Conservation (phyloP, 2,888 invertebrate genomes). For the Melieria picta region DNA sequence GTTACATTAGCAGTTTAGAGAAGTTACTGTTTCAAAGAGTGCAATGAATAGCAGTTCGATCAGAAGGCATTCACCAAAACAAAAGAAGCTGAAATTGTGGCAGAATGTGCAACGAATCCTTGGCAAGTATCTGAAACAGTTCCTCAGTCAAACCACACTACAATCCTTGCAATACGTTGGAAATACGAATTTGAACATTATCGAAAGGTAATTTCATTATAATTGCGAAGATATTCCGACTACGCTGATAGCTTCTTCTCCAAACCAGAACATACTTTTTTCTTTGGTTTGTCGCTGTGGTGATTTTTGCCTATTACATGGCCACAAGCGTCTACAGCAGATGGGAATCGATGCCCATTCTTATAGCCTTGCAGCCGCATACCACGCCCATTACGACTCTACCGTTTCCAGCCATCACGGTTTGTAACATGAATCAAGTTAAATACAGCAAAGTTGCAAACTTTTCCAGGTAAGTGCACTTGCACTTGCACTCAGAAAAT, state of each 20-base stretch:
- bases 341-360: constrained; percentile 79
- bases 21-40: neutral
- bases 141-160: constrained; percentile 73
- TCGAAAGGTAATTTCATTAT: neutral
- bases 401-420: constrained; percentile 85
- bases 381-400: constrained; percentile 73
- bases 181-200: constrained; percentile 26
- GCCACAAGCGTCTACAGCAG: constrained; percentile 77
- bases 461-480: constrained; percentile 45
- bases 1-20: neutral
- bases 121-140: constrained; percentile 63
- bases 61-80: neutral
- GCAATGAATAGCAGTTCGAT: constrained; percentile 1
- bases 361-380: constrained; percentile 78
- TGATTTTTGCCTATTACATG: constrained; percentile 75
- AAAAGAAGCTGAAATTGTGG: neutral
- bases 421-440: constrained; percentile 86
- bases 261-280: constrained; percentile 75
- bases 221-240: neutral
- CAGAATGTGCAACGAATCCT: neutral
- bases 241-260: neutral
- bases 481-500: neutral
- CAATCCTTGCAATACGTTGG: constrained; percentile 82
- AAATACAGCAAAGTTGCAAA: constrained; percentile 67
- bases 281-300: constrained; percentile 73